Conservation (phyloP, 2,888 invertebrate species). For the Mesodorylaimus sp. region DNA sequence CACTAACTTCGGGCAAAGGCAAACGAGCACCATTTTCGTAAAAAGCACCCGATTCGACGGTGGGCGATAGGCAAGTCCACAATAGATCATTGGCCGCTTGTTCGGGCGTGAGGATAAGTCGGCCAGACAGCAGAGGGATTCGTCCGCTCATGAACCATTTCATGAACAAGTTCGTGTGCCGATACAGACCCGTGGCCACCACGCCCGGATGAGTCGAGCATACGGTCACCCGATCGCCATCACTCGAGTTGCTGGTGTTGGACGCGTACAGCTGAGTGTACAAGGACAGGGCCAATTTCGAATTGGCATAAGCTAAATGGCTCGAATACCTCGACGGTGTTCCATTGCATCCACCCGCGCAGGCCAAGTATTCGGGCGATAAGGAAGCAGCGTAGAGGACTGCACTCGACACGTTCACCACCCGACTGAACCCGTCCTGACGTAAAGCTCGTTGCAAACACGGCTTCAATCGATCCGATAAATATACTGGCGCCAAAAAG, state of each 20-base stretch:
- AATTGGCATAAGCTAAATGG: neutral
- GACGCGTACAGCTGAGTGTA: neutral
- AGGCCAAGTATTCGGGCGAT: too few species aligned
- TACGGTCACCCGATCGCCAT: neutral
- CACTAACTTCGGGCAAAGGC: too few species aligned
- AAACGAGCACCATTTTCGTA: neutral
- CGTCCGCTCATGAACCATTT: too few species aligned
- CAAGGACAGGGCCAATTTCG: neutral
- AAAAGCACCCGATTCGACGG: neutral
- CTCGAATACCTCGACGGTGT: neutral
- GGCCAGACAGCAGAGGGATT: neutral
- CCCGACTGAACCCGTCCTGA: neutral
- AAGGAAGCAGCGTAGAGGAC: too few species aligned
- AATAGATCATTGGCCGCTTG: neutral
- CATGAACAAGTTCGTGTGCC: neutral
- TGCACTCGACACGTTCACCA: too few species aligned
- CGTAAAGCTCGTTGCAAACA: neutral
- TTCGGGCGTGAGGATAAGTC: neutral
- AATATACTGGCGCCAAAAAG: neutral
- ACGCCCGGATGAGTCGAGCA: neutral
- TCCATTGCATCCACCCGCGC: too few species aligned
- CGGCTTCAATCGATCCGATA: neutral
- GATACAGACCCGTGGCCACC: neutral
- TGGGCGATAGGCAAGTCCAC: neutral
- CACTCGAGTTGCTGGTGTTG: neutral